Conservation (phyloP, 1,140 invertebrate species). For the Anagrus nilaparvatae region DNA sequence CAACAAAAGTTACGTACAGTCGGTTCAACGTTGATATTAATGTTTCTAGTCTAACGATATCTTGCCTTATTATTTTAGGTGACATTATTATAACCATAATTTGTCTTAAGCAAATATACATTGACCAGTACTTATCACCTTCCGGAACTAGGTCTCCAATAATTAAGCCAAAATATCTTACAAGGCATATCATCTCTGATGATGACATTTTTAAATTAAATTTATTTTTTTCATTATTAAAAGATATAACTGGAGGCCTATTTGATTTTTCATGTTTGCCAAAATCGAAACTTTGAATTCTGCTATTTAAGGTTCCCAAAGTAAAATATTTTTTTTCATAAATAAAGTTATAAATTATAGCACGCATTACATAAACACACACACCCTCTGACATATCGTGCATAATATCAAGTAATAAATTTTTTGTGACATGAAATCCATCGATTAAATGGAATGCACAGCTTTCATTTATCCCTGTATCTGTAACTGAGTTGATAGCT, state of each 20-base stretch:
- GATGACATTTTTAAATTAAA: constrained; percentile 11
- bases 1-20: constrained; percentile 7
- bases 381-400: constrained; percentile 1
- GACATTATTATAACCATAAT: constrained; percentile 11
- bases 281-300: not conserved
- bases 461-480: constrained; percentile 27
- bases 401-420: constrained; percentile 21
- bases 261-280: not conserved
- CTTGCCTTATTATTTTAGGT: constrained; percentile 3
- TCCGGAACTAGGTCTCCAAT: constrained; percentile 15
- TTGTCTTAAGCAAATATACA: constrained; percentile 12
- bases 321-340: constrained; percentile 7
- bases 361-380: not conserved
- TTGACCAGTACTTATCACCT: constrained; percentile 9
- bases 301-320: not conserved
- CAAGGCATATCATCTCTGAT: constrained; percentile 16
- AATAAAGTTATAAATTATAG: constrained; percentile 1
- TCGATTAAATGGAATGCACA: constrained; percentile 28
- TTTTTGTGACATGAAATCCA: constrained; percentile 33
- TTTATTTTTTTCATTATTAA: constrained; percentile 9
- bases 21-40: constrained; percentile 5
- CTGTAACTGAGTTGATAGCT: not conserved
- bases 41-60: constrained; percentile 1
- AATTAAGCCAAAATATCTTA: constrained; percentile 15
- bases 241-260: constrained; percentile 11